Evolutionary conservation across 2,797 vertebrate species (phyloP), one percentile per base, ranked within the genome.

Genomic region (Cyprinella venusta): DNA sequence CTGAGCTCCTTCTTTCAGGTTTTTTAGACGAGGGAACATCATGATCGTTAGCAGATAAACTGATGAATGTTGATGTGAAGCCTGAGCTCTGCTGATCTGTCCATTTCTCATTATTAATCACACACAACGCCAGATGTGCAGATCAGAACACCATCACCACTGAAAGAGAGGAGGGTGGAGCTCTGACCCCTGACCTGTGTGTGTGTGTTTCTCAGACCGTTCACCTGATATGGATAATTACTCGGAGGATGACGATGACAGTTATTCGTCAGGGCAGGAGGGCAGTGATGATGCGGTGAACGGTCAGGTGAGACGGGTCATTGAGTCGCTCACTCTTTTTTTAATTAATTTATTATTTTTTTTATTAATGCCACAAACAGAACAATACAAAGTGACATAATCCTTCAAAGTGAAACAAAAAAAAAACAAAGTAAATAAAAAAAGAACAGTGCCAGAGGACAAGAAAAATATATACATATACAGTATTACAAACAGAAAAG

Each of bases 221-320:
- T 96, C 94, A 72, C 95, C 95, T 76, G 94, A 96, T 85, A 93
- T 96, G 91, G 94, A 96, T 85, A 96, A 95, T 89, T 95, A 95
- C 87, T 96, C 95, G 1, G 95, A 96, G 89, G 95, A 96, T 59
- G 95, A 96, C 38, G 95, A 96, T 50, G 95, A 95, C 90, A 96
- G 95, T 89, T 96, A 95, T 82, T 96, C 95, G 0, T 96, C 95
- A 4, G 94, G 94, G 76, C 95, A 95, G 90, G 94, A 95, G 89
- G 95, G 92, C 88, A 95, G 94, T 38, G 95, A 95, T 80, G 95
- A 95, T 1, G 94, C 94, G 1, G 94, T 89, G 76, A 94, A 94
- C 2, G 92, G 89, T 61, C 94, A 94, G 94, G 95, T 95, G 76
- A 64, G 90, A 86, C 33, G 63, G 18, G 50, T 52, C 54, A 10